A percentile compares a stretch with the other conserved stretches of the same genome.
Conservation (phyloP, 2,797 vertebrate species). For the Acestrorhynchus altus region DNA sequence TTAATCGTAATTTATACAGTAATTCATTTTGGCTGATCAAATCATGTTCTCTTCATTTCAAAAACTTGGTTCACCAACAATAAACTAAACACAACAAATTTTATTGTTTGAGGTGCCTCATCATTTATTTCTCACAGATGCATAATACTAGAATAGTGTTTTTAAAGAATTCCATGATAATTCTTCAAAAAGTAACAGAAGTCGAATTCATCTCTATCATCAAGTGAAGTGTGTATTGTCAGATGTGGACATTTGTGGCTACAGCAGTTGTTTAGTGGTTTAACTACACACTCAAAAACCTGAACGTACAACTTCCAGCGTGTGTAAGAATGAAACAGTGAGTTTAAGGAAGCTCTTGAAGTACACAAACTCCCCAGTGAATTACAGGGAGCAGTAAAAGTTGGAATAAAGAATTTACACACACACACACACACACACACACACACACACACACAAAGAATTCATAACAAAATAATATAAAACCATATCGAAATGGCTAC, state of each 20-base stretch:
- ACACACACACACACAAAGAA: no score
- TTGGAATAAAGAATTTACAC: background rate
- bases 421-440: constrained; percentile 3
- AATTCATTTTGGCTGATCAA: background rate
- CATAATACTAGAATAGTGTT: no score
- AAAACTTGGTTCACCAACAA: no score
- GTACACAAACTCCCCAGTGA: background rate
- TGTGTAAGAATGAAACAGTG: background rate
- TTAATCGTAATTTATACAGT: background rate
- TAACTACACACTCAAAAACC: background rate
- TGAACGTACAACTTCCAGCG: background rate
- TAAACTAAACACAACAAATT: background rate
- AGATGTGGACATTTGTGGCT: background rate
- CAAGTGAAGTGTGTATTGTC: no score
- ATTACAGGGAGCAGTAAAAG: constrained; percentile 8
- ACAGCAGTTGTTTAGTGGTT: background rate
- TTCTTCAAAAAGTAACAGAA: no score
- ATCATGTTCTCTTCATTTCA: background rate
- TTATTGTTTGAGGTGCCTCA: background rate
- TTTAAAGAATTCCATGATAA: no score
- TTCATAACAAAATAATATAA: no score
- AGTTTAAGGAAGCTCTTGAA: background rate
- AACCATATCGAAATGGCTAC: no score
- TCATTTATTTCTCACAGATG: background rate
- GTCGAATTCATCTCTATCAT: no score